These are phyloP conservation scores for Pholis gunnellus DNA, from an alignment of 2,113 vertebrate genomes.

Conservation along the genomic window DNA sequence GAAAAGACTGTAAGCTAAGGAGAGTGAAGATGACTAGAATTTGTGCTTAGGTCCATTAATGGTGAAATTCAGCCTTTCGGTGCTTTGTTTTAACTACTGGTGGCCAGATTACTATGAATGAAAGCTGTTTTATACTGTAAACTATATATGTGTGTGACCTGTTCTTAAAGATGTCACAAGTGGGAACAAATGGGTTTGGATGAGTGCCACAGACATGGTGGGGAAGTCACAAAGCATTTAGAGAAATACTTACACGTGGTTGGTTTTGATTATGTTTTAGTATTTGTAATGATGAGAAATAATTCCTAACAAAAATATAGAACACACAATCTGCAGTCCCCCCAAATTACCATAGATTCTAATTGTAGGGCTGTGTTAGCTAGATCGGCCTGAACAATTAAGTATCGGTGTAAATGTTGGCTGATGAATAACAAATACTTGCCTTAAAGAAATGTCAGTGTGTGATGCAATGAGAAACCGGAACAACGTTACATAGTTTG, in stretches of 20 bases:
- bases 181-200: neutral
- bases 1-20: conserved; percentile 7
- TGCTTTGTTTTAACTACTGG: neutral
- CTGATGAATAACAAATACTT: neutral
- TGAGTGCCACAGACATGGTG: no score
- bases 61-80: neutral
- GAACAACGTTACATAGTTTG: neutral
- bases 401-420: neutral
- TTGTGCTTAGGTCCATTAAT: conserved; percentile 21
- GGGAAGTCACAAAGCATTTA: no score
- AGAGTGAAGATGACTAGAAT: conserved; percentile 23
- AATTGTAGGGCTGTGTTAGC: neutral
- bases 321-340: neutral
- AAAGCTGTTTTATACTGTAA: no score
- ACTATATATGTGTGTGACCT: no score
- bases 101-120: neutral
- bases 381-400: neutral
- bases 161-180: neutral
- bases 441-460: no score
- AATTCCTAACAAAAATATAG: neutral
- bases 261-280: no score
- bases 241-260: no score
- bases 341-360: neutral
- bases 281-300: neutral
- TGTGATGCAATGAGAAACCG: no score